Percentiles rank a stretch among this genome's conserved stretches.
phyloP scores from a whole-genome alignment of 2,888 invertebrate genomes.

The Ophioninae sp. region DNA sequence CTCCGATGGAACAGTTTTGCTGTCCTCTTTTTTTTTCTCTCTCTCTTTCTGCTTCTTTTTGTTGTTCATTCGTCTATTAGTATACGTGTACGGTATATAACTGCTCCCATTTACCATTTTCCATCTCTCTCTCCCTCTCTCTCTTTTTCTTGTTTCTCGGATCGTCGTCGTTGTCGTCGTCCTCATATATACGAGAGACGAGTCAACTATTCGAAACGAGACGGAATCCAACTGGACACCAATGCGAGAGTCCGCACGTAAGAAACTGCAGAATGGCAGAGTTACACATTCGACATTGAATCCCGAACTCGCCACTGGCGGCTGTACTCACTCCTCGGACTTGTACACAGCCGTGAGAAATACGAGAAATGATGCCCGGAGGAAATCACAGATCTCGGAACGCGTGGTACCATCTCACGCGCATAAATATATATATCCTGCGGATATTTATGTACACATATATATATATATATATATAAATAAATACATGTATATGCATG shows the following conservation, averaged over 20 bases:
- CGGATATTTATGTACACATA: constrained; percentile 19
- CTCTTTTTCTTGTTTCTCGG: background rate
- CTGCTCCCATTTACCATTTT: constrained; percentile 46
- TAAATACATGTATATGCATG: constrained; percentile 1
- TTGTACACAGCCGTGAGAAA: constrained; percentile 59
- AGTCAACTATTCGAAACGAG: constrained; percentile 37
- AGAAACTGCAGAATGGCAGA: constrained; percentile 35
- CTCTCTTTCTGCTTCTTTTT: background rate
- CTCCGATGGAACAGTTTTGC: constrained; percentile 7
- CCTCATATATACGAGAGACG: constrained; percentile 19
- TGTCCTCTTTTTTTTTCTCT: background rate
- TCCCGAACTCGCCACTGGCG: constrained; percentile 49
- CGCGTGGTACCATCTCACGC: constrained; percentile 53
- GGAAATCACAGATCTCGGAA: constrained; percentile 60
- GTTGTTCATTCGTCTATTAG: constrained; percentile 3
- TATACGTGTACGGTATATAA: constrained; percentile 35
- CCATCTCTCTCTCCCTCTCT: constrained; percentile 3
- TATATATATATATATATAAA: constrained; percentile 22
- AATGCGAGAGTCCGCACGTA: constrained; percentile 15
- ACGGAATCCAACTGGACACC: constrained; percentile 43
- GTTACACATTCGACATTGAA: constrained; percentile 53
- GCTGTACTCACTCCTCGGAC: constrained; percentile 36
- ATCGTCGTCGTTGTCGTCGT: constrained; percentile 9
- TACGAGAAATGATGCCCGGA: constrained; percentile 58
- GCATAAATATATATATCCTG: constrained; percentile 26